Evolutionary conservation across 1,140 invertebrate genomes (phyloP), one percentile per base, ranked within the genome.

Genomic region (Papilio aristodemus): DNA sequence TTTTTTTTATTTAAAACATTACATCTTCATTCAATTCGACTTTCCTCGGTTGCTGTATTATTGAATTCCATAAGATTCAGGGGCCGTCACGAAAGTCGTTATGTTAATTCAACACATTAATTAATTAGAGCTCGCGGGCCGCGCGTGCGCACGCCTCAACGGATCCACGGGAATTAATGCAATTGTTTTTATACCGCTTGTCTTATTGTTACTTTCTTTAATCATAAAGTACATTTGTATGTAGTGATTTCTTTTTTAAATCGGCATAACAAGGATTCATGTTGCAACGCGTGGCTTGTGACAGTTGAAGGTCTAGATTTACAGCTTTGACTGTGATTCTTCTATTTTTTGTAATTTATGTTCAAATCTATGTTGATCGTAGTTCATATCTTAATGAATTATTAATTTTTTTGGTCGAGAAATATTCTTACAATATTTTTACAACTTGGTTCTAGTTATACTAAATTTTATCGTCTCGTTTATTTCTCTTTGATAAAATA

Each of bases 21-120:
- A 54, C 22, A 10, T 13, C 10, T 50, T 22, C 19, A 50, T 50
- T 54, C 10, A 54, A 25, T 54, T 54, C 10, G 19, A 54, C 9
- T 54, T 22, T 54, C 19, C 19, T 32, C 27, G n/a, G n/a, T n/a
- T n/a, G n/a, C 27, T 3, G 6, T 32, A 32, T 32, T 32, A 54
- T 62, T 37, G 59, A 62, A 62, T 62, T 37, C 59, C n/a, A 19
- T 36, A 36, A 36, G 59, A 62, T 62, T 62, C 36, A 38, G 32
- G 36, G n/a, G 14, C 11, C 27, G 13, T 36, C 27, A 62, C 7
- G 27, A 54, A 54, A 54, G 36, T 62, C 8, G n/a, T 38, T 60
- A 62, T 62, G 59, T 37, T 37, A 62, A 62, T 62, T 62, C 14
- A 19, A 14, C 36, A 38, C 14, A 62, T 37, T 62, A 37, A 62